Evolutionary conservation across 2,888 invertebrate species (phyloP).

Genomic region (Auanema sp.): DNA sequence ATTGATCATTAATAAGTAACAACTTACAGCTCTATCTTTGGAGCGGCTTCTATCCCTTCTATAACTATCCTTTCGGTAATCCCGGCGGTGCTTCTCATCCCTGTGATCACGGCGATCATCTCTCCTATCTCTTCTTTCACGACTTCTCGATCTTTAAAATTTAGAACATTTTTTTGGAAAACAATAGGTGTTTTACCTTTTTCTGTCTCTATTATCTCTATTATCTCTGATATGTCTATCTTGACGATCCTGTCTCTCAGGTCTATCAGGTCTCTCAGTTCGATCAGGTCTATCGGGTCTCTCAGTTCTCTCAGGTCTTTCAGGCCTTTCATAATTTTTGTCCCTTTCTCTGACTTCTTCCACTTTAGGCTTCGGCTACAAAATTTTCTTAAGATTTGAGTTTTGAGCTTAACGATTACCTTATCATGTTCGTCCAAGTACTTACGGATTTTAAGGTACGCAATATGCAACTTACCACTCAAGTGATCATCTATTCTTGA

Average conservation of each 20-base stretch:
- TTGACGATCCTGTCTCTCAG: not conserved
- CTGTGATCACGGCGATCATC: conserved; percentile 6
- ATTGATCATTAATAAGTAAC: too few species aligned
- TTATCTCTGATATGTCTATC: not conserved
- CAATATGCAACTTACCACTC: conserved; percentile 42
- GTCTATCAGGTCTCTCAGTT: too few species aligned
- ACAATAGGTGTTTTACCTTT: not conserved
- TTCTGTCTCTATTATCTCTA: not conserved
- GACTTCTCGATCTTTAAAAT: conserved; percentile 3
- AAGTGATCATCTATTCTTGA: conserved; percentile 43
- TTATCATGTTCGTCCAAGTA: conserved; percentile 10
- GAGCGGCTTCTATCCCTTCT: conserved; percentile 11
- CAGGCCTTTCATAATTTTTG: too few species aligned
- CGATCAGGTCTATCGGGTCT: too few species aligned
- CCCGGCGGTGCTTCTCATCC: conserved; percentile 7
- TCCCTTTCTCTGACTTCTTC: conserved; percentile 3
- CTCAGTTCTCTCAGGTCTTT: too few species aligned
- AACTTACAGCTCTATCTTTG: not conserved
- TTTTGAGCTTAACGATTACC: too few species aligned
- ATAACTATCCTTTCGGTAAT: conserved; percentile 2
- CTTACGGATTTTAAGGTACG: conserved; percentile 30
- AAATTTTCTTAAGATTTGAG: too few species aligned
- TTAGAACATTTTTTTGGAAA: not conserved
- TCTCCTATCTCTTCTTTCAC: conserved; percentile 3
- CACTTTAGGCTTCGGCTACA: not conserved